These are phyloP conservation scores for Samia ricini DNA, from an alignment of 1,140 invertebrate species.

Conservation along the genomic window DNA sequence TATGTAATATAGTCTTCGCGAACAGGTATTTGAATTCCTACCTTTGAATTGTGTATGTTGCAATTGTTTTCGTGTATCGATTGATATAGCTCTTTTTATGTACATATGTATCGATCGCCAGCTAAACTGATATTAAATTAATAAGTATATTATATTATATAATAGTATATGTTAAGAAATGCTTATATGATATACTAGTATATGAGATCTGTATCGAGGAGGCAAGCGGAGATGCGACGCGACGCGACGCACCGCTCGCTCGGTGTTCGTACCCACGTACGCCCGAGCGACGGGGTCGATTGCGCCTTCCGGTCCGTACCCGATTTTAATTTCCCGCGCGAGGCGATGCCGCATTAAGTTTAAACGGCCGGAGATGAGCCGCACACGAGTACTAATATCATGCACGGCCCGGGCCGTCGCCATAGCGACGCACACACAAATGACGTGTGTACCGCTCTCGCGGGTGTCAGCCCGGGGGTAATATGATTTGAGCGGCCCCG, in stretches of 20 bases:
- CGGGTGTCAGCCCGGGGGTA: conserved; percentile 63
- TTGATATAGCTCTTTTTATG: no score
- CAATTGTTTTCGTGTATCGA: no score
- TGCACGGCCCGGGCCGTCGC: conserved; percentile 74
- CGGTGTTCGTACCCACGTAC: conserved; percentile 3
- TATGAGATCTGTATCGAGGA: background rate
- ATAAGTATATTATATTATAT: background rate
- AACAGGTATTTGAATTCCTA: no score
- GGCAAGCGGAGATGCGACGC: background rate
- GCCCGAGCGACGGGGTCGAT: conserved; percentile 37
- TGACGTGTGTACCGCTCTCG: conserved; percentile 59
- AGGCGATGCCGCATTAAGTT: conserved; percentile 57
- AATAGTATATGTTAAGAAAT: background rate
- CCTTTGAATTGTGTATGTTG: no score
- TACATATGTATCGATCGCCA: no score
- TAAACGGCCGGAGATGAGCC: conserved; percentile 72
- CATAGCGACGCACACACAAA: conserved; percentile 71
- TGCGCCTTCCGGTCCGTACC: conserved; percentile 58
- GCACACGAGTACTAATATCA: conserved; percentile 74
- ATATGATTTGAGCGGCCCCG: conserved; percentile 70
- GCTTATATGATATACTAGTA: background rate
- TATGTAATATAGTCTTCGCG: no score
- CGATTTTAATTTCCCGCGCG: conserved; percentile 73
- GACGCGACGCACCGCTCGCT: conserved; percentile 21
- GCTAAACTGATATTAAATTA: no score